Evolutionary conservation across 2,888 invertebrate species (phyloP).

Genomic region (Spialia ferax): DNA sequence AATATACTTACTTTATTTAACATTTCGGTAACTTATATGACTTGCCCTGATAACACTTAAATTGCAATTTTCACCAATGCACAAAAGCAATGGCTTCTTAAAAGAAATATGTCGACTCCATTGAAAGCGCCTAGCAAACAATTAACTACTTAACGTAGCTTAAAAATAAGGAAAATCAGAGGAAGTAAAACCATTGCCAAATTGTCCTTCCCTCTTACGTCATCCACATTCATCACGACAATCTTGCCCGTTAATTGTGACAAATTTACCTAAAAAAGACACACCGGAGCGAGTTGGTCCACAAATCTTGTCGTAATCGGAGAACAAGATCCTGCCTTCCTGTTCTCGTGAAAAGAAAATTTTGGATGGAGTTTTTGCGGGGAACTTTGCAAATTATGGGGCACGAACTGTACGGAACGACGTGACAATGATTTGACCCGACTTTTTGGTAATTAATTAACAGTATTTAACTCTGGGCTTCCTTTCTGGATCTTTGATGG

Average conservation of each 20-base stretch:
- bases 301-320: slow-evolving; percentile 71
- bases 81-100: too few species aligned
- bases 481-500: too few species aligned
- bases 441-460: not conserved
- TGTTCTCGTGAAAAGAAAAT: slow-evolving; percentile 38
- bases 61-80: too few species aligned
- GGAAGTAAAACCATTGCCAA: not conserved
- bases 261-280: slow-evolving; percentile 39
- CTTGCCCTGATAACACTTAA: too few species aligned
- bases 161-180: not conserved
- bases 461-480: not conserved
- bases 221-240: slow-evolving; percentile 11
- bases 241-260: slow-evolving; percentile 37
- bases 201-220: not conserved
- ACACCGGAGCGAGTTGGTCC: slow-evolving; percentile 59
- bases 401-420: not conserved
- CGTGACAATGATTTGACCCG: not conserved
- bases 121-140: too few species aligned
- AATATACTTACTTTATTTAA: too few species aligned
- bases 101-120: too few species aligned
- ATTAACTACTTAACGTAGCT: too few species aligned
- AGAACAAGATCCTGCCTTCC: slow-evolving; percentile 48
- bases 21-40: too few species aligned
- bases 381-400: slow-evolving; percentile 1
- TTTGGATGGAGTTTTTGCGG: slow-evolving; percentile 8